Percentiles rank a stretch among this genome's conserved stretches.
Conservation (phyloP, 2,113 vertebrate species). For the Phasianus colchicus region DNA sequence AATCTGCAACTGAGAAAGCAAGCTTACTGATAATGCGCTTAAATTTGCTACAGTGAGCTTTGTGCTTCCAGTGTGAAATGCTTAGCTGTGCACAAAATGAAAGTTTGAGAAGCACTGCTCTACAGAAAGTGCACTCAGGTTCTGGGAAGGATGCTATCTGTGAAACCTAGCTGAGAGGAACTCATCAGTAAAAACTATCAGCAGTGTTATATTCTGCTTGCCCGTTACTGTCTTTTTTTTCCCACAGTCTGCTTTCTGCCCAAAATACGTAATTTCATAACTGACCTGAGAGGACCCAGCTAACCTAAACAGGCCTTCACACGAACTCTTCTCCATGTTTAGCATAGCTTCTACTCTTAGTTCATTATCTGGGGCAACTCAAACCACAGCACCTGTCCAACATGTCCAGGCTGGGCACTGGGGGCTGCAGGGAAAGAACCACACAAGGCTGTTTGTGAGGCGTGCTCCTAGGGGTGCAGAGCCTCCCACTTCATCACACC, state of each 20-base stretch:
- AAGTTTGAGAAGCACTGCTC: neutral
- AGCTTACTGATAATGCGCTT: neutral
- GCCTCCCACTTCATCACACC: neutral
- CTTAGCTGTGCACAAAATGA: neutral
- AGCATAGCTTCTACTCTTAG: neutral
- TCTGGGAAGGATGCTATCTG: neutral
- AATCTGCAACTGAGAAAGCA: neutral
- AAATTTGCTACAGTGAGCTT: neutral
- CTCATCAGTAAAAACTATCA: neutral
- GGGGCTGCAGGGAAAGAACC: neutral
- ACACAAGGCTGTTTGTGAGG: neutral
- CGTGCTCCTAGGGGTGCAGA: neutral
- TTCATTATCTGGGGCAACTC: neutral
- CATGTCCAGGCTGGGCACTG: neutral
- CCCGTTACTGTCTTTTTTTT: neutral
- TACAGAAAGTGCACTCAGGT: neutral
- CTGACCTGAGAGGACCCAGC: neutral
- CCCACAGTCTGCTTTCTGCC: neutral
- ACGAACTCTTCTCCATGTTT: neutral
- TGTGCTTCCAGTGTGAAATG: neutral
- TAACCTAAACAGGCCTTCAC: neutral
- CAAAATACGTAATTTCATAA: neutral
- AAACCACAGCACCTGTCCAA: neutral
- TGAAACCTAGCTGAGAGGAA: neutral
- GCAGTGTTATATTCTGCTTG: neutral